Conservation (phyloP, 2,113 vertebrate species). For the Forbesichthys papilliferus region DNA sequence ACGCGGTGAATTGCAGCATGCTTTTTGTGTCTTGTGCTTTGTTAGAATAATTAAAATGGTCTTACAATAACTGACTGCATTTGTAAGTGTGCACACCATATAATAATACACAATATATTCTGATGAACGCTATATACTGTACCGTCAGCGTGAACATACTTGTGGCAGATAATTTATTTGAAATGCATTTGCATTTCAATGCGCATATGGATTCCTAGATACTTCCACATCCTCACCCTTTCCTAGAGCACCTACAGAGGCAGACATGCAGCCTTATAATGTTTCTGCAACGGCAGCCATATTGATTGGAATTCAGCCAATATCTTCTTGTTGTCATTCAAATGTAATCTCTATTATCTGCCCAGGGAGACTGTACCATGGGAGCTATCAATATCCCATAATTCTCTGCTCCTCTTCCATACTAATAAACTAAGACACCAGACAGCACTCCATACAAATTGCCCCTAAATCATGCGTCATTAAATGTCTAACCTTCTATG, state of each 20-base stretch:
- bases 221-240: not conserved
- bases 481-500: not conserved
- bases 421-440: conserved; percentile 38
- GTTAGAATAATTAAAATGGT: not conserved
- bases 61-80: not conserved
- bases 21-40: not conserved
- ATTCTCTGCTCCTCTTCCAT: conserved; percentile 34
- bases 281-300: conserved; percentile 8
- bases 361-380: conserved; percentile 30
- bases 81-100: not conserved
- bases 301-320: conserved; percentile 37
- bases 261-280: not conserved
- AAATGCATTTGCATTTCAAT: no score
- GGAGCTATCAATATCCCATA: conserved; percentile 28
- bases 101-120: no score
- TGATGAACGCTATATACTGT: no score
- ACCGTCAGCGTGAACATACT: no score
- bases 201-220: no score
- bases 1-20: not conserved
- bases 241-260: not conserved
- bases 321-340: conserved; percentile 4
- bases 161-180: no score
- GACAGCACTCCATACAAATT: not conserved
- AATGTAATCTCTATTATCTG: conserved; percentile 23
- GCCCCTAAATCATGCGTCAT: conserved; percentile 3